These are phyloP conservation scores for Scytalopus superciliaris DNA, from an alignment of 2,113 vertebrate genomes.

Conservation along the genomic window DNA sequence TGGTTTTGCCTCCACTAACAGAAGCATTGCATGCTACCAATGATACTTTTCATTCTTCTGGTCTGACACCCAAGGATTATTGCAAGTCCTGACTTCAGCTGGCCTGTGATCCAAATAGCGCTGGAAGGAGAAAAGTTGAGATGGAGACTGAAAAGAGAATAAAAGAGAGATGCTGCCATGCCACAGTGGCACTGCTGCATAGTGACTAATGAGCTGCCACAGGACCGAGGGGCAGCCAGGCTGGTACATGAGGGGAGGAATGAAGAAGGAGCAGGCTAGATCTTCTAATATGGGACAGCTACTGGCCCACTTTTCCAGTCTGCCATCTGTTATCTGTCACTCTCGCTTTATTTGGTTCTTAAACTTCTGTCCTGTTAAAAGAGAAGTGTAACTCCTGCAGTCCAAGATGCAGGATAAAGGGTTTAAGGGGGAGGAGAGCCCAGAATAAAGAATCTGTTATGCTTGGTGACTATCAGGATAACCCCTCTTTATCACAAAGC, in stretches of 20 bases:
- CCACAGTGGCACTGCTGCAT: not conserved
- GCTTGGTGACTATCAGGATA: not conserved
- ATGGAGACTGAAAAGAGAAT: not conserved
- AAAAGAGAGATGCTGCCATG: not conserved
- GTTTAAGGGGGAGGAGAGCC: not conserved
- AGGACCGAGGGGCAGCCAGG: rapidly evolving
- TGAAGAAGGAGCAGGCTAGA: not conserved
- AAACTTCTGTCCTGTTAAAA: not conserved
- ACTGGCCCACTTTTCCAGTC: not conserved
- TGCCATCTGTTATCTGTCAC: not conserved
- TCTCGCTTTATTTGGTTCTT: not conserved
- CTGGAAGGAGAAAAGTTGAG: not conserved
- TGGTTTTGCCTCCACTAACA: not conserved
- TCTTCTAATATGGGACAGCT: not conserved
- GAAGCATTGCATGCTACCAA: not conserved
- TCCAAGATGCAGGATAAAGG: not conserved
- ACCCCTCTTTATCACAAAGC: not conserved
- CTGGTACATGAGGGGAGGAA: not conserved
- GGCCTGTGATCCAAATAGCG: not conserved
- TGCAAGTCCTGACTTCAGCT: not conserved
- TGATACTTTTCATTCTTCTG: not conserved
- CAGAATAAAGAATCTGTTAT: not conserved
- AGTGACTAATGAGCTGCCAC: not conserved
- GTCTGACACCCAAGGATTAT: not conserved
- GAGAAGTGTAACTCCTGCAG: not conserved